These are phyloP conservation scores for Semotilus atromaculatus DNA, from an alignment of 2,797 vertebrate species.

Conservation along the genomic window DNA sequence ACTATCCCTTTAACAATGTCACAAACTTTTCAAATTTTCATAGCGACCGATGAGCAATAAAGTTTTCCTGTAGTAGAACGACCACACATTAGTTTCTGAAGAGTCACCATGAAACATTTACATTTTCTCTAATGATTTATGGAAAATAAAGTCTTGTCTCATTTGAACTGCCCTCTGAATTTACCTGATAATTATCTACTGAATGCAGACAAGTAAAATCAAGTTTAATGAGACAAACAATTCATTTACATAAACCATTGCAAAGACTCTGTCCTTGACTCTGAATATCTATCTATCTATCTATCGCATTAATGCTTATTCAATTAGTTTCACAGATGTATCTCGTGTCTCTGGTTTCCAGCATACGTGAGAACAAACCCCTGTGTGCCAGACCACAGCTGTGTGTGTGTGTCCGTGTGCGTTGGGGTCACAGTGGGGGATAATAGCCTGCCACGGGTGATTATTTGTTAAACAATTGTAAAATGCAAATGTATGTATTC, in stretches of 20 bases:
- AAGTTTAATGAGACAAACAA: constrained; percentile 27
- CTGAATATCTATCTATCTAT: constrained; percentile 12
- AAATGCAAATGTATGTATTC: constrained; percentile 77
- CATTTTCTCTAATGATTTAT: constrained; percentile 34
- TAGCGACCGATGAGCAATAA: not conserved
- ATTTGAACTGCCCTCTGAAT: constrained; percentile 50
- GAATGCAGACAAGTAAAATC: constrained; percentile 47
- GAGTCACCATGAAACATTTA: constrained; percentile 3
- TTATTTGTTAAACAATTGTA: constrained; percentile 79
- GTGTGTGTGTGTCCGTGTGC: constrained; percentile 44
- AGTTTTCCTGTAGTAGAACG: not conserved
- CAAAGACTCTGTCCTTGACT: not conserved
- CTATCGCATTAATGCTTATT: not conserved
- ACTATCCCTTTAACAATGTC: not conserved
- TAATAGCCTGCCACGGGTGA: constrained; percentile 68
- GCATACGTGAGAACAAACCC: not conserved
- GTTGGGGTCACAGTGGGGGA: constrained; percentile 70
- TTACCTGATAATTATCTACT: constrained; percentile 66
- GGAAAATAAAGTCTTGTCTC: constrained; percentile 24
- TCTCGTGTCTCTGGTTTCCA: not conserved
- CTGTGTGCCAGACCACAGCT: constrained; percentile 27
- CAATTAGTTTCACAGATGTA: not conserved
- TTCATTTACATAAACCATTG: constrained; percentile 13
- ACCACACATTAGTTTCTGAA: not conserved
- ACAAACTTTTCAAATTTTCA: not conserved